phyloP scores from a whole-genome alignment of 2,888 invertebrate genomes.

The Ichneumoninae sp. region DNA sequence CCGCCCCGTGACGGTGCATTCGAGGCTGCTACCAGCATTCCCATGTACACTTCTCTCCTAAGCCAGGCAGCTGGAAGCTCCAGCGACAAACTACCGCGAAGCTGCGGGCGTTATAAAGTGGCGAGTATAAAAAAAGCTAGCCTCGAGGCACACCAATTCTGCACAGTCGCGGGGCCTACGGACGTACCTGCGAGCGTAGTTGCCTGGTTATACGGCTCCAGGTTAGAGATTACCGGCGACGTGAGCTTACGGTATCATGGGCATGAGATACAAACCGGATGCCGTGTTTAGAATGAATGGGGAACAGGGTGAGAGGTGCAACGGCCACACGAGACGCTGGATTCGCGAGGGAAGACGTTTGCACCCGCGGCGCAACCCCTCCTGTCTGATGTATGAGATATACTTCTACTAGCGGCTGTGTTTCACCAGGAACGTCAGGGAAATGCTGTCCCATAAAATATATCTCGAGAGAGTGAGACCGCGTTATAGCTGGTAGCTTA shows the following conservation, averaged over 20 bases:
- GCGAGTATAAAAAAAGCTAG: constrained; percentile 15
- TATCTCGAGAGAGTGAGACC: constrained; percentile 72
- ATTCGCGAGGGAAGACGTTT: constrained; percentile 52
- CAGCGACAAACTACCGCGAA: constrained; percentile 37
- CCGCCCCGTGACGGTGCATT: neutral
- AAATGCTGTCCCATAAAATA: constrained; percentile 79
- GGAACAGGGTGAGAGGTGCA: constrained; percentile 54
- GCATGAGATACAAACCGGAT: constrained; percentile 61
- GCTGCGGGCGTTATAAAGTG: constrained; percentile 30
- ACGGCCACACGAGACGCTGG: constrained; percentile 18
- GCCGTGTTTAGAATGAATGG: constrained; percentile 72
- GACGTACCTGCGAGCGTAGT: constrained; percentile 3
- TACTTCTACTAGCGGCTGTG: constrained; percentile 69
- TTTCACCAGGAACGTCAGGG: constrained; percentile 73
- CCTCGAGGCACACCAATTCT: neutral
- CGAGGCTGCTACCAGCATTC: neutral
- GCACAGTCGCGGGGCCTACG: neutral
- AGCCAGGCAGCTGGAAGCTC: constrained; percentile 18
- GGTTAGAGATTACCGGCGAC: constrained; percentile 32
- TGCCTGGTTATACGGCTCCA: neutral
- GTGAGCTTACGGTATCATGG: constrained; percentile 50
- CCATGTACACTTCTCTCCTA: neutral
- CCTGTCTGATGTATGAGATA: constrained; percentile 75
- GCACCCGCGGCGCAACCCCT: constrained; percentile 60
- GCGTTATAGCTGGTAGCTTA: constrained; percentile 54